These are phyloP conservation scores for Scaptomyza montana DNA, from an alignment of 1,140 invertebrate species.

Conservation along the genomic window DNA sequence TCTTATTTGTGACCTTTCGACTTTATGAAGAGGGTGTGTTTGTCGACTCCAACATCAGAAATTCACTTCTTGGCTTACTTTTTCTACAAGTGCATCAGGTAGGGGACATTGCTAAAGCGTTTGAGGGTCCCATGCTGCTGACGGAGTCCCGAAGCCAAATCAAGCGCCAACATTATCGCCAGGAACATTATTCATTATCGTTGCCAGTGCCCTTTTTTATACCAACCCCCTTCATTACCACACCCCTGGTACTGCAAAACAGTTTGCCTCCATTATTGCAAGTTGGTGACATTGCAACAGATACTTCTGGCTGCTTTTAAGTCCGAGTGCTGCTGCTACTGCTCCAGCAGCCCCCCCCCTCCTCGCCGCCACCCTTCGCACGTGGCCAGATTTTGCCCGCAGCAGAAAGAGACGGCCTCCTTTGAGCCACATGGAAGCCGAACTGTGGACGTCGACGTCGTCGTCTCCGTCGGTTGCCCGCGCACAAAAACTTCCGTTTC, in stretches of 20 bases:
- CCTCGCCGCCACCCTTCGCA: background rate
- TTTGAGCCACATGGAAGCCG: constrained; percentile 55
- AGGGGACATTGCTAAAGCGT: background rate
- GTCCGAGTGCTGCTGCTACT: constrained; percentile 31
- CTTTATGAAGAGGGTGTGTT: no score
- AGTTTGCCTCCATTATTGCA: constrained; percentile 38
- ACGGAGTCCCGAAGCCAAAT: constrained; percentile 36
- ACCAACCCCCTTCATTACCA: no score
- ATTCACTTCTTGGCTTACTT: background rate
- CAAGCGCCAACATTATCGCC: constrained; percentile 73
- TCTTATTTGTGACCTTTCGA: no score
- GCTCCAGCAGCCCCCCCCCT: constrained; percentile 12
- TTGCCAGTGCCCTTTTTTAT: constrained; percentile 16
- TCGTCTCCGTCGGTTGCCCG: constrained; percentile 37
- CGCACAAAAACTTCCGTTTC: constrained; percentile 73
- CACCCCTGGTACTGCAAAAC: constrained; percentile 3
- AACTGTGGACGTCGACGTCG: constrained; percentile 44
- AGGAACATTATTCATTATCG: constrained; percentile 77
- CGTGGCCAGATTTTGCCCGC: constrained; percentile 16
- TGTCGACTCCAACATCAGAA: no score
- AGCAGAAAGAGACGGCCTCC: background rate
- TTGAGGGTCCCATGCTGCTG: constrained; percentile 37
- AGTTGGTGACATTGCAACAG: constrained; percentile 79
- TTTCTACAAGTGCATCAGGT: background rate
- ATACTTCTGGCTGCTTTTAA: constrained; percentile 45